Conservation (phyloP, 2,113 vertebrate species). For the Paramisgurnus dabryanus region DNA sequence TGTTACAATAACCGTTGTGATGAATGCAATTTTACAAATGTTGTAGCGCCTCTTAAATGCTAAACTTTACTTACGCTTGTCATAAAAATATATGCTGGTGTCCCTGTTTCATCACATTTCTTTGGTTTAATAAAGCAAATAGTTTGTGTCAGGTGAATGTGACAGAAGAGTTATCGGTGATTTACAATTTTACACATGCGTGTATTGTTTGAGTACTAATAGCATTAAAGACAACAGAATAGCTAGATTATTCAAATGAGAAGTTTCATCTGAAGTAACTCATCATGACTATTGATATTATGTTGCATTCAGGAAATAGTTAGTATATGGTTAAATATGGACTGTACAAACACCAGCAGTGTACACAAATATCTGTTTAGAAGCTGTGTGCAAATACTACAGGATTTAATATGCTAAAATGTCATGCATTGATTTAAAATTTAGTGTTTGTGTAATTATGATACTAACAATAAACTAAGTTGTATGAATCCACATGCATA, state of each 20-base stretch:
- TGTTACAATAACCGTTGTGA: background rate
- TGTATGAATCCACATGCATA: too few species aligned
- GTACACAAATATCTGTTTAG: background rate
- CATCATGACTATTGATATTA: background rate
- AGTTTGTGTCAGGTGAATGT: background rate
- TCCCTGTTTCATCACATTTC: background rate
- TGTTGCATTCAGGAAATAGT: conserved; percentile 11
- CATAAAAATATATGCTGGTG: background rate
- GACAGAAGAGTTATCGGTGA: background rate
- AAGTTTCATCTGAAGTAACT: background rate
- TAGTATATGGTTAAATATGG: background rate
- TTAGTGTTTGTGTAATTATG: background rate
- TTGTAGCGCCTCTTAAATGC: background rate
- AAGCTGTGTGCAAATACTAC: background rate
- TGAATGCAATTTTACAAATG: background rate
- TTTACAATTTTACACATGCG: background rate
- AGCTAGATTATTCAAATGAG: background rate
- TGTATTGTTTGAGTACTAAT: background rate
- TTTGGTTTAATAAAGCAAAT: background rate
- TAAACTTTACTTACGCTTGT: background rate
- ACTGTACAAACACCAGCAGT: conserved; percentile 2
- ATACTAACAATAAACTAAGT: too few species aligned
- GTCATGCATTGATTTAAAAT: background rate
- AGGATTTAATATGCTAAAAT: background rate
- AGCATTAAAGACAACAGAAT: background rate